Conservation (phyloP, 2,113 vertebrate species). For the Bombycilla garrulus region DNA sequence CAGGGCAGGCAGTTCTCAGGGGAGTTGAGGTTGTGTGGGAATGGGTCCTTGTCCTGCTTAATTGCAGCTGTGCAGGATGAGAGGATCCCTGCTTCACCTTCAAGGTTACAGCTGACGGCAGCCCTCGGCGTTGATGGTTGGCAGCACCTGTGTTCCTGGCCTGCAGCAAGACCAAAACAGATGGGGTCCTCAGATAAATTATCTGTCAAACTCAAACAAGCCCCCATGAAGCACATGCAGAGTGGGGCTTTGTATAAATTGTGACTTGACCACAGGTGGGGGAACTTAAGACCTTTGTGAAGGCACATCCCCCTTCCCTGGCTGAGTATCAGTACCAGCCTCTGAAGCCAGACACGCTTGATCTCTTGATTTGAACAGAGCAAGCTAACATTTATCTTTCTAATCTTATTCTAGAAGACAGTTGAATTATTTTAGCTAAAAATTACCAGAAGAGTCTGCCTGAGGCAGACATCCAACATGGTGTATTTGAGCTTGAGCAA, state of each 20-base stretch:
- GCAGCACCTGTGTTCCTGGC: neutral
- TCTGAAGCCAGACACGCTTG: neutral
- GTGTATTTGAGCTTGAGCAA: neutral
- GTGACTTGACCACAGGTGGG: neutral
- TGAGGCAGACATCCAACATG: neutral
- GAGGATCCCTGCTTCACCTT: neutral
- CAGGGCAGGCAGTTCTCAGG: neutral
- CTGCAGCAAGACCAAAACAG: neutral
- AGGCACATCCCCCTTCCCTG: neutral
- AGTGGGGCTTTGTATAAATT: neutral
- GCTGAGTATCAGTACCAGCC: neutral
- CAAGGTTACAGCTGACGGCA: neutral
- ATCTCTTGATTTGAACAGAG: neutral
- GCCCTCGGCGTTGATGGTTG: accelerated
- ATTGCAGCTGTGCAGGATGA: neutral
- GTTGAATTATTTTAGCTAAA: slow-evolving; percentile 44
- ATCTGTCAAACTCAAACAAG: neutral
- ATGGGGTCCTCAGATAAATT: neutral
- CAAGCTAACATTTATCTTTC: neutral
- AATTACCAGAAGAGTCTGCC: neutral
- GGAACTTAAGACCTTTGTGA: neutral
- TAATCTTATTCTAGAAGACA: slow-evolving; percentile 22
- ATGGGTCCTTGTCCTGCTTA: neutral
- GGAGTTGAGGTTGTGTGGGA: neutral
- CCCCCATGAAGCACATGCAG: neutral